phyloP scores from a whole-genome alignment of 2,113 vertebrate genomes.

The Gymnogyps californianus region DNA sequence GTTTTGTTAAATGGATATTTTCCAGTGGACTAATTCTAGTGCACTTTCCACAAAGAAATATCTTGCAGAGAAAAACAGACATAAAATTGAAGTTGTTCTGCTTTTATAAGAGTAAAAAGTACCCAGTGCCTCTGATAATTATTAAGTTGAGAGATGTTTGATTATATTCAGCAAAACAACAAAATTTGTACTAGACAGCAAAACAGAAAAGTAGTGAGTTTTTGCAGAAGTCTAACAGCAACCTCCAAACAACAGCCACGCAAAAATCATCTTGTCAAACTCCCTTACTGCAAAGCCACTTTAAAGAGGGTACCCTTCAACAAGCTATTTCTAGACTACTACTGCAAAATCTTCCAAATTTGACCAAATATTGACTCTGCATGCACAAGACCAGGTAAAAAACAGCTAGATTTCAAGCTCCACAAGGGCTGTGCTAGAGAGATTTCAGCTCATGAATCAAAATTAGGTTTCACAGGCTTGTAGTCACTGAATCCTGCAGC shows the following conservation, averaged over 20 bases:
- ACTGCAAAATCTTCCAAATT: not conserved
- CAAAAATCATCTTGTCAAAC: not conserved
- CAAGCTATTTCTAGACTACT: not conserved
- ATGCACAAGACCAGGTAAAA: not conserved
- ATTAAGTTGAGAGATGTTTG: not conserved
- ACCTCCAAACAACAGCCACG: not conserved
- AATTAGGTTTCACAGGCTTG: slow-evolving; percentile 51
- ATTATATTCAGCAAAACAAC: not conserved
- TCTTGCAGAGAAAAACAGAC: not conserved
- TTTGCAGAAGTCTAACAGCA: not conserved
- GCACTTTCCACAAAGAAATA: not conserved
- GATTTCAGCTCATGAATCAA: slow-evolving; percentile 46
- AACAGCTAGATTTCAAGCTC: not conserved
- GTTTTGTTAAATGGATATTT: not conserved
- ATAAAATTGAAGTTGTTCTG: not conserved
- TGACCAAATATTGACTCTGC: not conserved
- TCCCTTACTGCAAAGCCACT: not conserved
- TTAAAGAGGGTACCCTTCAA: not conserved
- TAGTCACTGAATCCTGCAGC: not conserved
- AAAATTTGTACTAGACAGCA: not conserved
- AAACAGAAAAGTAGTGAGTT: not conserved
- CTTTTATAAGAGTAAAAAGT: not conserved
- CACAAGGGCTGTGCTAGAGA: not conserved
- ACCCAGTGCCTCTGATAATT: not conserved
- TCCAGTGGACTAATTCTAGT: not conserved